Evolutionary conservation across 1,140 invertebrate species (phyloP).

Genomic region (Lepeophtheirus salmonis): DNA sequence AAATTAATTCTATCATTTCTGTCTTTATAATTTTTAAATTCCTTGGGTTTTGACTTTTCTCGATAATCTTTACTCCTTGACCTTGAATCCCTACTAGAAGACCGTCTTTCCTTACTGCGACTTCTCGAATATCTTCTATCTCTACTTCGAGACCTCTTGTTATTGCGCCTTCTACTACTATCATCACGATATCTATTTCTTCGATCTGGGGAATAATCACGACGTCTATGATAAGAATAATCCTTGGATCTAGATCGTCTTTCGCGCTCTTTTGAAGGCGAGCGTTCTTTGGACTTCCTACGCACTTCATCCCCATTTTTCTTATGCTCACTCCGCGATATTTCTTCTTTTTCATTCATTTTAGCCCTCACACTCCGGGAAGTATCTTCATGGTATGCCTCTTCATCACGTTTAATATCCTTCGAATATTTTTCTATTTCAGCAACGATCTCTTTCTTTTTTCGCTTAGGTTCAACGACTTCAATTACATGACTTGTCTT

Average conservation of each 20-base stretch:
- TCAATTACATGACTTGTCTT: background rate
- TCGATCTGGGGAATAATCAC: too few species aligned
- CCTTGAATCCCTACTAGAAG: too few species aligned
- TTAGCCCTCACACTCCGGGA: background rate
- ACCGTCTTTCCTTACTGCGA: background rate
- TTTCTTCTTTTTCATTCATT: background rate
- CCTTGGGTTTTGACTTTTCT: too few species aligned
- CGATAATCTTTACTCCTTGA: too few species aligned
- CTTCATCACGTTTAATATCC: background rate
- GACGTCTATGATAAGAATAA: too few species aligned
- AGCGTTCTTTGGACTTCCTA: background rate
- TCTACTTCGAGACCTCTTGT: too few species aligned
- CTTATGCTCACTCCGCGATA: too few species aligned
- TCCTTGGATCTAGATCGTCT: background rate
- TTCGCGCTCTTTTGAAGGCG: background rate
- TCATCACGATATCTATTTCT: too few species aligned
- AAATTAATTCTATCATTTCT: slow-evolving; percentile 7
- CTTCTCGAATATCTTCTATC: background rate
- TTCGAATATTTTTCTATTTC: background rate
- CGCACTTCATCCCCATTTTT: background rate
- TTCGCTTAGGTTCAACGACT: background rate
- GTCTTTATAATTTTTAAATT: too few species aligned
- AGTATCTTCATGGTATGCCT: background rate
- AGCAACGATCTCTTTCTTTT: background rate
- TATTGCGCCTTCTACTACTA: too few species aligned